Base-by-base conservation (phyloP, 1,140 invertebrate species). In the Battus philenor region DNA sequence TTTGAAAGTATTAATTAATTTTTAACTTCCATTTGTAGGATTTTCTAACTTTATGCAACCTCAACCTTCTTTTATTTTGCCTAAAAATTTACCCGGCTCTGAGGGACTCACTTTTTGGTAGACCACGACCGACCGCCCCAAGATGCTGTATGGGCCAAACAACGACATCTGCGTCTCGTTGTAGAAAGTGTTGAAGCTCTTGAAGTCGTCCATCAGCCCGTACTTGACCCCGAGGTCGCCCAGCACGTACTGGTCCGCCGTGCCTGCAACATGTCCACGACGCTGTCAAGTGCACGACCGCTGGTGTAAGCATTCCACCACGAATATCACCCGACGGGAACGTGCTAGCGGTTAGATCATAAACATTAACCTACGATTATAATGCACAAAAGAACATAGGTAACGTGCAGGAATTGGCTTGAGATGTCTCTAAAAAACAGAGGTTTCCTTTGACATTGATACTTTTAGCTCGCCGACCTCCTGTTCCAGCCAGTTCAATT, bases 191-290 rank as follows among this genome's bases (percentile, higher is more conserved):
- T 78, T 86, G 50, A 89, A 90, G 33, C 86, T 87, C 4, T 84
- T 90, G 11, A 88, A 67, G 13, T 89, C 89, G 30, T 92, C 89
- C 1, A 94, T 68, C 1, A 87, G 86, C 0, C 96, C 97, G 77
- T 95, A 96, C 86, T 98, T 98, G 9, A 93, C 92, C 69, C 95
- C 96, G 0, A 98, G 77, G 78, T 98, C 95, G 0, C 97, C 97
- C 59, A 97, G 89, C 86, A 95, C 92, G 68, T 96, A 97, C 62
- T 95, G 92, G 86, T 97, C 95, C 8, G 89, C 89, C 0, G 92
- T 95, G 24, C 95, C 85, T 87, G 44, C n/a, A n/a, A n/a, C n/a
- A n/a, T n/a, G n/a, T n/a, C n/a, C n/a, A n/a, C n/a, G n/a, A n/a
- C n/a, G n/a, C n/a, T n/a, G n/a, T n/a, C n/a, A n/a, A n/a, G n/a